A percentile compares a stretch with the other conserved stretches of the same genome.
phyloP scores from a whole-genome alignment of 2,113 vertebrate genomes.

The Puffinus mauretanicus region DNA sequence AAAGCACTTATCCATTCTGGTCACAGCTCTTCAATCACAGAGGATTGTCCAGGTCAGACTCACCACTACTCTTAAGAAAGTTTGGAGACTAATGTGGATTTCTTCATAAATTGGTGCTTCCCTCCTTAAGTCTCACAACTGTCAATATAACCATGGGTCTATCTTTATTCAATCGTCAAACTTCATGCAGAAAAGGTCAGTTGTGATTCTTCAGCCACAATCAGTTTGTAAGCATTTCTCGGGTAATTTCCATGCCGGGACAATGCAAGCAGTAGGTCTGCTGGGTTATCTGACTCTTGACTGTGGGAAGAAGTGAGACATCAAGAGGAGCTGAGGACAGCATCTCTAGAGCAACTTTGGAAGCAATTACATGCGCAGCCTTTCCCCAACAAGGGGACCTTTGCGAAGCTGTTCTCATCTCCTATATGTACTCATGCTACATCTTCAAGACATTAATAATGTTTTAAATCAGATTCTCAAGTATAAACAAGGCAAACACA shows the following conservation, averaged over 20 bases:
- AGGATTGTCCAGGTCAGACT: background rate
- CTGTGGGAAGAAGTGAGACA: background rate
- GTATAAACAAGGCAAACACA: background rate
- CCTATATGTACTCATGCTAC: background rate
- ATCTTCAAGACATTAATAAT: background rate
- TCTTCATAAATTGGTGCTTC: background rate
- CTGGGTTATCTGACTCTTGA: background rate
- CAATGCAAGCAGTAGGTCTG: background rate
- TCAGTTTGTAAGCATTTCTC: background rate
- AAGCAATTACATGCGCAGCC: background rate
- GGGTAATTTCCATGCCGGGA: background rate
- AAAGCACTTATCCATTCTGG: background rate
- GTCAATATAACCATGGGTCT: background rate
- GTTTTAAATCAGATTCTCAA: background rate
- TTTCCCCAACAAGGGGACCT: background rate
- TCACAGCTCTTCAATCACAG: background rate
- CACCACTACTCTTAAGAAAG: background rate
- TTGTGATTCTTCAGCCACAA: background rate
- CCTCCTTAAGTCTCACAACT: background rate
- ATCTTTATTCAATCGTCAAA: background rate
- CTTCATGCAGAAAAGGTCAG: background rate
- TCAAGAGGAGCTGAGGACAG: background rate
- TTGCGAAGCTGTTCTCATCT: background rate
- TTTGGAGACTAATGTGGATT: background rate
- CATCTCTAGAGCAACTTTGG: background rate